phyloP scores from a whole-genome alignment of 2,113 vertebrate genomes.

The Rutilus rutilus region DNA sequence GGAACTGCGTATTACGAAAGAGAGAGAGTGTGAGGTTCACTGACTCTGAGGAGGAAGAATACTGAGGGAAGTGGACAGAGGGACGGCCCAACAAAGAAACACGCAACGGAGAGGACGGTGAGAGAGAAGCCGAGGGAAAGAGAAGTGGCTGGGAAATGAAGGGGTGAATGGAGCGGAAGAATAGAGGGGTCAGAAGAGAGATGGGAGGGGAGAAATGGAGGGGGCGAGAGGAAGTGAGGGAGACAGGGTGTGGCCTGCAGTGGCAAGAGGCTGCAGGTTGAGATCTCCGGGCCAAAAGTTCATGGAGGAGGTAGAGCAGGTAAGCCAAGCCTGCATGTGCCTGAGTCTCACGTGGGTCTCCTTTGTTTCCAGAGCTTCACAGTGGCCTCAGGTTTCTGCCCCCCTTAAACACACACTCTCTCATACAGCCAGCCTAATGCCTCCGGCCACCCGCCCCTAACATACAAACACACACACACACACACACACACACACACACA shows the following conservation, averaged over 20 bases:
- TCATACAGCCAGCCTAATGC: slow-evolving; percentile 30
- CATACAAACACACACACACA: slow-evolving; percentile 34
- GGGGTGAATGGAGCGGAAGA: slow-evolving; percentile 21
- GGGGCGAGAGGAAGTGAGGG: slow-evolving; percentile 21
- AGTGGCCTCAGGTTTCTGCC: slow-evolving; percentile 72
- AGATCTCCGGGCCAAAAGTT: slow-evolving; percentile 75
- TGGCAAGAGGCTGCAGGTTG: slow-evolving; percentile 70
- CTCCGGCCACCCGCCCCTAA: not conserved
- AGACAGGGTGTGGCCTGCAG: slow-evolving; percentile 64
- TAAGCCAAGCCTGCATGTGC: slow-evolving; percentile 51
- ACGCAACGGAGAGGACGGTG: not conserved
- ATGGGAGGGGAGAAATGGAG: slow-evolving; percentile 15
- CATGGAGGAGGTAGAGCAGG: slow-evolving; percentile 57
- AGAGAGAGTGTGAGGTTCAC: not conserved
- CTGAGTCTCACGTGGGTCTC: slow-evolving; percentile 53
- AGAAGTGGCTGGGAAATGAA: slow-evolving; percentile 25
- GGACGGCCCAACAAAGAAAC: not conserved
- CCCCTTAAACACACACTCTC: slow-evolving; percentile 54
- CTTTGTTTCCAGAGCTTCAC: slow-evolving; percentile 51
- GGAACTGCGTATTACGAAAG: slow-evolving; percentile 27
- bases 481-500: slow-evolving; percentile 39
- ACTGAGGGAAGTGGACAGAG: not conserved
- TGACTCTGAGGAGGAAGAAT: not conserved
- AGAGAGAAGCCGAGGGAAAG: not conserved
- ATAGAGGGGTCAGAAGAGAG: slow-evolving; percentile 33